Evolutionary conservation across 2,797 vertebrate genomes (phyloP), one percentile per base, ranked within the genome.

Genomic region (Amblyopsis hoosieri): DNA sequence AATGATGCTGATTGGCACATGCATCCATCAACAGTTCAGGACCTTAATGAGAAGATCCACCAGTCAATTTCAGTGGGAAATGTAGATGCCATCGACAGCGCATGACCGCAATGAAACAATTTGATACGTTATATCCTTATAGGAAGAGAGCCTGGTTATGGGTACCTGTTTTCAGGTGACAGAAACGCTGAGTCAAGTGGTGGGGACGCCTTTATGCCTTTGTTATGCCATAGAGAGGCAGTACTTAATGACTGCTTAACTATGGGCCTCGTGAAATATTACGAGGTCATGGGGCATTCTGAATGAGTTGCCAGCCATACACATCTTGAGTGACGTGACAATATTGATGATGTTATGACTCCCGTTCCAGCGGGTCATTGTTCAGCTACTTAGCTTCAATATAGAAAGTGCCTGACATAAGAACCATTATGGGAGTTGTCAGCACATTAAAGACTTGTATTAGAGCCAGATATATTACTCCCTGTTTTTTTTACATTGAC

Each of bases 331-430:
- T 79, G 73, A 62, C 51, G 64, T 80, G 67, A 85, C 73, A 81
- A 72, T 75, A 77, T 70, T 59, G 79, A 71, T 11, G 74, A 79
- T 58, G 75, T 78, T 74, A 78, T 82, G 71, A 81, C 74, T 80
- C 60, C 64, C 57, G 68, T 79, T 80, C 59, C 81, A 87, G 82
- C 68, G 77, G 85, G 66, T 78, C 74, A 72, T 88, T 87, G 85
- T 87, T 89, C 85, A 76, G 83, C 80, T 83, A 76, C 77, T 89
- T 87, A 79, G 81, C 75, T 76, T 50, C 59, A 76, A 63, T 76
- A 64, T 64, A 69, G 61, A 85, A 87, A 82, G 71, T 67, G 80
- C 75, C 84, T 71, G 83, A 87, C 84, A 81, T 77, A 81, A 75
- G 78, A 81, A 75, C 78, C 71, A 85, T 89, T 84, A 85, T 75